A percentile compares a stretch with the other conserved stretches of the same genome.
Evolutionary conservation across 2,888 invertebrate species (phyloP).

Genomic region (Willowsia nigromaculata): DNA sequence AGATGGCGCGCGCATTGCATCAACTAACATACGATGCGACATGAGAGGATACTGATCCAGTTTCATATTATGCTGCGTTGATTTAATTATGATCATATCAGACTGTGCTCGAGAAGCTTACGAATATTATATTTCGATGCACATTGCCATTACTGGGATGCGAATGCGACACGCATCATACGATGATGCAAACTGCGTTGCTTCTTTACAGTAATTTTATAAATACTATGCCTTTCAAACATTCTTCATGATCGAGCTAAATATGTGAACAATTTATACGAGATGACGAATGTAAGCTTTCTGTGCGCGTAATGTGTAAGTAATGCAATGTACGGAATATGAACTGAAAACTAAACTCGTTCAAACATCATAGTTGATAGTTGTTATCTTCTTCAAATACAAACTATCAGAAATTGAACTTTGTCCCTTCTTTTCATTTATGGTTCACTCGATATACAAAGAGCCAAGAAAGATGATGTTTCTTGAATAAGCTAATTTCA

Average conservation of each 20-base stretch:
- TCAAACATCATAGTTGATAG: neutral
- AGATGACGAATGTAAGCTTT: no score
- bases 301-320: neutral
- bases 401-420: conserved; percentile 2
- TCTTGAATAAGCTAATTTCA: neutral
- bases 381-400: neutral
- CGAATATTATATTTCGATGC: neutral
- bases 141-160: neutral
- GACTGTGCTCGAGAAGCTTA: neutral
- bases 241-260: no score
- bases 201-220: no score
- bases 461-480: neutral
- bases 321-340: neutral
- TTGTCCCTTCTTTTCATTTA: conserved; percentile 5
- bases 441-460: neutral
- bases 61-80: neutral
- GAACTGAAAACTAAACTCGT: neutral
- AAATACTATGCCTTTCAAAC: no score
- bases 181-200: no score
- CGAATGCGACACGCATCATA: no score
- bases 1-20: neutral
- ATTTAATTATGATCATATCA: no score
- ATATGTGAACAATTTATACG: no score
- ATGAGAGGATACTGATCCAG: neutral
- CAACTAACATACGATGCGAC: neutral